Evolutionary conservation across 2,888 invertebrate species (phyloP), one percentile per base, ranked within the genome.

Genomic region (Dasypogon diadema): DNA sequence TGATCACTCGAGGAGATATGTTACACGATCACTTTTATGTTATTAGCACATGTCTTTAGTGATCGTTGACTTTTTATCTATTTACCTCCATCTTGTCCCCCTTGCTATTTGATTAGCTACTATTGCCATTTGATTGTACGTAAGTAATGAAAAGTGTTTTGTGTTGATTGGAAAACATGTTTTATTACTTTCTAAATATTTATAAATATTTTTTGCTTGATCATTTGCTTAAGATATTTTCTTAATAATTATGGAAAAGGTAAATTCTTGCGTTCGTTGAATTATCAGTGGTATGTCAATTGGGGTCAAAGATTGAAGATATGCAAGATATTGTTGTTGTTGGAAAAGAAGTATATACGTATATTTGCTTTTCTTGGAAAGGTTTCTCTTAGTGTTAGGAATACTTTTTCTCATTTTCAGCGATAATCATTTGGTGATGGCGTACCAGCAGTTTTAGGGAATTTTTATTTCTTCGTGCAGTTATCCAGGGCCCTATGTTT

Each of bases 111-210:
- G 21, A 6, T 21, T 21, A 56, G 24, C n/a, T 12, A 18, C 16
- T 21, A 21, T 12, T 21, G 54, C 54, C 2, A 21, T 6, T 16
- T 51, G 51, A 16, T 51, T 51, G 21, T 21, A 51, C 6, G 6
- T 51, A 56, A 6, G 42, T 12, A 42, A 46, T 46, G 65, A 65
- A 65, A 65, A 65, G 16, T 12, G 14, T 54, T 26, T 30, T 26
- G 12, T 30, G 18, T 37, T 14, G 18, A 46, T 10, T 42, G 54
- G n/a, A 30, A 65, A 58, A 58, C 74, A 58, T 24, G 74, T 74
- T 74, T 74, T 34, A 34, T 63, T 51, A 70, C 70, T 70, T 70
- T 70, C 70, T 70, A 70, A 70, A 70, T 70, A 68, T 30, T 51
- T 51, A 56, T 56, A 26, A 56, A 56, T 56, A 56, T 51, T 51